Evolutionary conservation across 2,797 vertebrate species (phyloP).

Genomic region (Denticeps clupeoides): DNA sequence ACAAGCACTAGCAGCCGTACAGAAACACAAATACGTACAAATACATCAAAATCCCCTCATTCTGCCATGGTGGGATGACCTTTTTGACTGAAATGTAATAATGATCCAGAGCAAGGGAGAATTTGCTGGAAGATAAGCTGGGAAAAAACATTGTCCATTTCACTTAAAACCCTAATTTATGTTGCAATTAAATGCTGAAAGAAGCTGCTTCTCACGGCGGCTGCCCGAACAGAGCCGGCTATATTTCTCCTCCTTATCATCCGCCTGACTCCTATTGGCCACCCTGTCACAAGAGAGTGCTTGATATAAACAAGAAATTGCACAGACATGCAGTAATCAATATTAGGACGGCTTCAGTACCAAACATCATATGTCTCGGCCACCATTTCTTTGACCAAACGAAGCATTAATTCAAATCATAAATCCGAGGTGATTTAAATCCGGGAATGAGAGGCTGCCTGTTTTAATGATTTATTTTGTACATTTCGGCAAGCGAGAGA

Average conservation of each 20-base stretch:
- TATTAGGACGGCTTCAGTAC: slow-evolving; percentile 99
- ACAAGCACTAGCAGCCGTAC: slow-evolving; percentile 20
- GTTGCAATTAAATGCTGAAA: slow-evolving; percentile 39
- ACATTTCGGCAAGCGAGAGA: slow-evolving; percentile 99
- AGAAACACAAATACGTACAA: slow-evolving; percentile 22
- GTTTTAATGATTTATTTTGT: slow-evolving; percentile 99
- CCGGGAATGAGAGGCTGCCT: slow-evolving; percentile 69
- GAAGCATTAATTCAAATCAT: slow-evolving; percentile 99
- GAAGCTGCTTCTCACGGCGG: slow-evolving; percentile 45
- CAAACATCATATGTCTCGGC: slow-evolving; percentile 97
- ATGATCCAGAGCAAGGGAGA: slow-evolving; percentile 27
- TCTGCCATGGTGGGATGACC: slow-evolving; percentile 21
- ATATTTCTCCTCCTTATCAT: slow-evolving; percentile 92
- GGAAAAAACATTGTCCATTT: slow-evolving; percentile 37
- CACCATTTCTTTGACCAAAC: slow-evolving; percentile 99
- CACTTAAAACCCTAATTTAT: slow-evolving; percentile 41
- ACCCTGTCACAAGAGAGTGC: slow-evolving; percentile 95
- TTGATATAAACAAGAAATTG: slow-evolving; percentile 99
- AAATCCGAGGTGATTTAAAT: slow-evolving; percentile 99
- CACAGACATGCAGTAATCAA: slow-evolving; percentile 99
- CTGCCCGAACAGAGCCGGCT: slow-evolving; percentile 53
- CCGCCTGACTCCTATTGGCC: slow-evolving; percentile 88
- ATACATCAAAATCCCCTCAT: slow-evolving; percentile 9
- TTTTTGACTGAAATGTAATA: slow-evolving; percentile 32
- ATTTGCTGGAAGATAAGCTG: slow-evolving; percentile 25